Evolutionary conservation across 1,140 invertebrate species (phyloP), one percentile per base, ranked within the genome.

Genomic region (Trachymyrmex septentrionalis): DNA sequence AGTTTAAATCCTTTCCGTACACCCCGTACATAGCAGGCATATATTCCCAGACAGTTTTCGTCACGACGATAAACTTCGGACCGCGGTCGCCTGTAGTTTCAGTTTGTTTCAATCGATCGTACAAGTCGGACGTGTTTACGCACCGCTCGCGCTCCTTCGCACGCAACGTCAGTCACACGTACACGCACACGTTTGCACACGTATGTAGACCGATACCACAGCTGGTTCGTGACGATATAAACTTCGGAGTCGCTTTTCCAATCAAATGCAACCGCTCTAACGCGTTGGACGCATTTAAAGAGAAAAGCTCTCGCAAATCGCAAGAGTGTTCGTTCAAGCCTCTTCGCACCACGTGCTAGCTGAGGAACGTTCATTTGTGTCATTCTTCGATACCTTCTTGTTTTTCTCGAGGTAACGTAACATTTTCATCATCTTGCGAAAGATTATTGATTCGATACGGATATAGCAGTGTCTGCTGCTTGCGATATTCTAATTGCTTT

Each of bases 91-190:
- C 38, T 72, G 53, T 50, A 64, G 30, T 69, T 77, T 89, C 88
- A 89, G 88, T 89, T 81, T 50, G 50, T 76, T 67, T 89, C 69
- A 59, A 30, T 48, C 57, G 63, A 27, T 89, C 84, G 50, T 21
- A 30, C 4, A 6, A 50, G 77, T n/a, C 9, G 63, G 75, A 66
- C 66, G 61, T 48, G 1, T 84, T 73, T 38, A 75, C 69, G 38
- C 38, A 69, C 19, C 24, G 38, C 38, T 50, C 53, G 12, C 16
- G 34, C 16, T 48, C 7, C 6, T 30, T 30, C 21, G n/a, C 55
- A 73, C 55, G 38, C 34, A 73, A 69, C 38, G 48, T 1, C 24
- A 71, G 38, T 61, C 16, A 82, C 64, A 48, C 19, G 44, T 19
- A 73, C 19, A 19, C 10, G 19, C 12, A 38, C 30, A 21, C 24